Evolutionary conservation across 2,888 invertebrate genomes (phyloP).

Genomic region (Rhingia rostrata): DNA sequence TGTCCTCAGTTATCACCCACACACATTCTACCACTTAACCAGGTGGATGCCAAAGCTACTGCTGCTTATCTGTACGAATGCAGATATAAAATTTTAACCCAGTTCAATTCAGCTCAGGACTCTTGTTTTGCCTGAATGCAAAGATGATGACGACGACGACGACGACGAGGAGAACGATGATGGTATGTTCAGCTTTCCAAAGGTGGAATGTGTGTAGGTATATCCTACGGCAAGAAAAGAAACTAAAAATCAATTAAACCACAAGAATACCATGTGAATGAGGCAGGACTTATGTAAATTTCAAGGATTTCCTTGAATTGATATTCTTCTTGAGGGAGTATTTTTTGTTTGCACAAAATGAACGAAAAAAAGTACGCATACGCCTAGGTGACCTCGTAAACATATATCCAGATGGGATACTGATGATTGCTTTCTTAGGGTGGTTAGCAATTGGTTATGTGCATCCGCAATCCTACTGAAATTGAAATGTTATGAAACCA

Average conservation of each 20-base stretch:
- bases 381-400: constrained; percentile 28
- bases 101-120: constrained; percentile 49
- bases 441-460: constrained; percentile 8
- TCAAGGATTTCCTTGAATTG: constrained; percentile 66
- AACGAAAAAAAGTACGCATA: constrained; percentile 42
- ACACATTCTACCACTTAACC: constrained; percentile 51
- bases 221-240: constrained; percentile 19
- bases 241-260: constrained; percentile 69
- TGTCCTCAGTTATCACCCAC: background rate
- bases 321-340: constrained; percentile 49
- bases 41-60: constrained; percentile 40
- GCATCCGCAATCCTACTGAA: background rate
- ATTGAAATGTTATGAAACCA: constrained; percentile 38
- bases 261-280: constrained; percentile 49
- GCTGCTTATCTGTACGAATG: constrained; percentile 62
- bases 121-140: background rate
- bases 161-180: background rate
- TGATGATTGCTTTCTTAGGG: constrained; percentile 45
- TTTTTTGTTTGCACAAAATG: background rate
- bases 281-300: constrained; percentile 44
- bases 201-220: constrained; percentile 6
- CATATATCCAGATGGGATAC: constrained; percentile 37
- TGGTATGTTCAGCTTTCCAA: constrained; percentile 25
- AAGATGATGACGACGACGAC: background rate
- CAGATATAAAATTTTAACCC: constrained; percentile 63